These are phyloP conservation scores for Vombatus ursinus DNA, from an alignment of 2,113 vertebrate genomes.

Conservation along the genomic window DNA sequence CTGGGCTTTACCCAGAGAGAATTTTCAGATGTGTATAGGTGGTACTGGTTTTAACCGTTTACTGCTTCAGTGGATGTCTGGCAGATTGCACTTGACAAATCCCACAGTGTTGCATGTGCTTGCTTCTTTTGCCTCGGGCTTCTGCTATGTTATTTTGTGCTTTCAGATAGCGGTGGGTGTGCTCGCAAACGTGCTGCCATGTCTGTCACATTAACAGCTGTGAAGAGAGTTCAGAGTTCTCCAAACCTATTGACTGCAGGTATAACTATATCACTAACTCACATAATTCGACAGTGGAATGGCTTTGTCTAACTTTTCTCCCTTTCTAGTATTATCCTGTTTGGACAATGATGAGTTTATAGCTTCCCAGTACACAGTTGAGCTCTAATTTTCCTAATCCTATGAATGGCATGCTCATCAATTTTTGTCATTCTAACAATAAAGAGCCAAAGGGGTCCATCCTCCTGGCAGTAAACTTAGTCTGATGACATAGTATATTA, in stretches of 20 bases:
- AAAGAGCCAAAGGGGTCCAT: slow-evolving; percentile 56
- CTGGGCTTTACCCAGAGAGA: neutral
- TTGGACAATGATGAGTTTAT: slow-evolving; percentile 33
- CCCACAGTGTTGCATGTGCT: slow-evolving; percentile 84
- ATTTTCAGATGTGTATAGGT: neutral
- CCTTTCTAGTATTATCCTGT: slow-evolving; percentile 46
- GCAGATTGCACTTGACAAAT: slow-evolving; percentile 47
- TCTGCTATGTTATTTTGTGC: slow-evolving; percentile 89
- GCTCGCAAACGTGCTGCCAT: slow-evolving; percentile 93
- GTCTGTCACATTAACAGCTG: slow-evolving; percentile 94
- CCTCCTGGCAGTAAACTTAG: neutral
- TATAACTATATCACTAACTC: slow-evolving; percentile 86
- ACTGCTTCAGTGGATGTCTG: slow-evolving; percentile 32
- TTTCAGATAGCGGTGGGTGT: slow-evolving; percentile 97
- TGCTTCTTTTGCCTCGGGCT: slow-evolving; percentile 83
- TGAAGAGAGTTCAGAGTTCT: slow-evolving; percentile 99
- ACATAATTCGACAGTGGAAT: slow-evolving; percentile 40
- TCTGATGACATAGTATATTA: neutral
- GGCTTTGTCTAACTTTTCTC: slow-evolving; percentile 54
- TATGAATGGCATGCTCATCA: slow-evolving; percentile 60
- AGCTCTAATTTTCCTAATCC: slow-evolving; percentile 54
- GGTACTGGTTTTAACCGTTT: slow-evolving; percentile 5
- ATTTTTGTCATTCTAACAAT: slow-evolving; percentile 62
- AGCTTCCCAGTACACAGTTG: neutral
- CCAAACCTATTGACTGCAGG: slow-evolving; percentile 96